phyloP scores from a whole-genome alignment of 2,888 invertebrate genomes.

The Choreutis nemorana region DNA sequence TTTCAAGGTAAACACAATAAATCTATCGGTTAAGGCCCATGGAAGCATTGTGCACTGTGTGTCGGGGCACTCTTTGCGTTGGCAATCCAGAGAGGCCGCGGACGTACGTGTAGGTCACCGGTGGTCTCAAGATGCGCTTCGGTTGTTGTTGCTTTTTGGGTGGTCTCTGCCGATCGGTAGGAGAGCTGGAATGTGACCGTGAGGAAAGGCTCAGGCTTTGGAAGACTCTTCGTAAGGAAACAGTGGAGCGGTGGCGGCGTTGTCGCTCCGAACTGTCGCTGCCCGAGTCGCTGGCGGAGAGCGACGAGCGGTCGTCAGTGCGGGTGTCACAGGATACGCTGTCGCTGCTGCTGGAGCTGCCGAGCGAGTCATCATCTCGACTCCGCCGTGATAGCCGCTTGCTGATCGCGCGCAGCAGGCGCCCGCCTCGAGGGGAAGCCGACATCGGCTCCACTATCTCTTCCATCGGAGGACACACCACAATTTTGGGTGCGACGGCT shows the following conservation, averaged over 20 bases:
- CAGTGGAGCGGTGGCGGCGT: conserved; percentile 62
- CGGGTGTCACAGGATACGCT: conserved; percentile 44
- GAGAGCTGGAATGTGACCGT: conserved; percentile 71
- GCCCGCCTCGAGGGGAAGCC: conserved; percentile 65
- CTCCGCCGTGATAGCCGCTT: conserved; percentile 67
- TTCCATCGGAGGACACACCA: conserved; percentile 57
- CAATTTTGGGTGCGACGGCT: conserved; percentile 49
- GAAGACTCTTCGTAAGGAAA: conserved; percentile 76
- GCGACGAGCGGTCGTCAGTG: conserved; percentile 54
- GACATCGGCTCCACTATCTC: conserved; percentile 65
- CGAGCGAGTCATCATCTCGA: conserved; percentile 42
- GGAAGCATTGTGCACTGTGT: conserved; percentile 36
- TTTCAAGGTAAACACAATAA: conserved; percentile 12
- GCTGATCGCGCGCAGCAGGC: conserved; percentile 72
- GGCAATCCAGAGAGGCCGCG: conserved; percentile 83
- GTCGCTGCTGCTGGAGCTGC: conserved; percentile 55
- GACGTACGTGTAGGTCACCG: conserved; percentile 82
- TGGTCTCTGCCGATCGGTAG: conserved; percentile 44
- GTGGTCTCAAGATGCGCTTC: conserved; percentile 79
- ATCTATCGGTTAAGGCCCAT: conserved; percentile 49
- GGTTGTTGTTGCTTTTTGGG: conserved; percentile 70
- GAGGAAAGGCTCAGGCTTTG: conserved; percentile 71
- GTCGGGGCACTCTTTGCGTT: conserved; percentile 80
- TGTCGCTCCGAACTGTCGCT: conserved; percentile 67
- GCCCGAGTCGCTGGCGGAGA: conserved; percentile 69